Percentiles rank a stretch among this genome's conserved stretches.
phyloP scores from a whole-genome alignment of 2,888 invertebrate species.

The Leptodirus hochenwartii region DNA sequence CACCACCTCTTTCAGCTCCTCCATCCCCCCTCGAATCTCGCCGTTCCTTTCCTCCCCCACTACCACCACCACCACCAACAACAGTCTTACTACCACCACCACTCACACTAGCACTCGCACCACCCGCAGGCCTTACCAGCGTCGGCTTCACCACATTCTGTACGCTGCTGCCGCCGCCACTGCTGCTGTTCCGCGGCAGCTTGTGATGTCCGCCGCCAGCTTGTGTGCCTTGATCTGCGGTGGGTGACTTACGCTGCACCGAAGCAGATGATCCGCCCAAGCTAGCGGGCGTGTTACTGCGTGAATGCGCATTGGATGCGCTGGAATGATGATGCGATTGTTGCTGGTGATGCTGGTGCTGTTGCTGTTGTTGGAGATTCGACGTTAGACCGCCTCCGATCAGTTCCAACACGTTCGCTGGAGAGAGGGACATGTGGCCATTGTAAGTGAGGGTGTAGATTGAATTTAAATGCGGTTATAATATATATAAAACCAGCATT shows the following conservation, averaged over 20 bases:
- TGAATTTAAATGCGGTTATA: too few relatives aligned
- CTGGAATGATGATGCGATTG: constrained; percentile 17
- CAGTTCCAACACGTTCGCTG: constrained; percentile 44
- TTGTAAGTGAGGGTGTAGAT: too few relatives aligned
- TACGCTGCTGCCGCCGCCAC: constrained; percentile 21
- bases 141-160: constrained; percentile 23
- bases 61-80: too few relatives aligned
- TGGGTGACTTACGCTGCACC: constrained; percentile 72
- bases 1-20: too few relatives aligned
- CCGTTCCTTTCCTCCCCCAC: constrained; percentile 22
- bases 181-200: constrained; percentile 19
- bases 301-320: constrained; percentile 31
- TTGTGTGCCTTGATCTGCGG: constrained; percentile 71
- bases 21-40: constrained; percentile 20
- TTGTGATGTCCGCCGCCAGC: constrained; percentile 32
- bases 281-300: constrained; percentile 66
- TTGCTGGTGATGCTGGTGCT: constrained; percentile 13
- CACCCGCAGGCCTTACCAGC: too few relatives aligned
- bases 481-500: too few relatives aligned
- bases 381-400: constrained; percentile 32
- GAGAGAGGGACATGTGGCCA: too few relatives aligned
- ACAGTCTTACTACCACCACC: too few relatives aligned
- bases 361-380: constrained; percentile 11
- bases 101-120: too few relatives aligned
- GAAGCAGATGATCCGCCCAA: too few relatives aligned